phyloP scores from a whole-genome alignment of 2,113 vertebrate genomes.

The Dromiciops gliroides region DNA sequence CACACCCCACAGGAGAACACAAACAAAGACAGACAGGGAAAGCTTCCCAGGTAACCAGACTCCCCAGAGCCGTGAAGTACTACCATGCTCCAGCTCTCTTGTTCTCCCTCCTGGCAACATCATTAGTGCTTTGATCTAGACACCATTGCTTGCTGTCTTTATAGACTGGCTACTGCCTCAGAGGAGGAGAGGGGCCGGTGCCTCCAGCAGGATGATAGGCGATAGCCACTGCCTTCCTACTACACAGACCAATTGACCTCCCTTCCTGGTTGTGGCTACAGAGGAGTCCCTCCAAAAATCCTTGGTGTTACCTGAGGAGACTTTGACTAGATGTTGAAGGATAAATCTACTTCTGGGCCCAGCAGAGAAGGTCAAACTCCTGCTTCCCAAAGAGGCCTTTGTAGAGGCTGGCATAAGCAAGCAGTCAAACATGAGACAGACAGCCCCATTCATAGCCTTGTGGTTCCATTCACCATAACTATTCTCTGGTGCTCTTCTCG shows the following conservation, averaged over 20 bases:
- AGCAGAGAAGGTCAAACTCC: neutral
- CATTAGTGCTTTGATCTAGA: neutral
- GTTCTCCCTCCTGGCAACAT: neutral
- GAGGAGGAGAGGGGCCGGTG: neutral
- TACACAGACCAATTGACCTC: neutral
- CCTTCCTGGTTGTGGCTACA: neutral
- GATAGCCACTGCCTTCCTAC: neutral
- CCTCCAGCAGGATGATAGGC: neutral
- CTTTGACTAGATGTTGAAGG: neutral
- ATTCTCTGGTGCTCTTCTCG: neutral
- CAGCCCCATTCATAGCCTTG: neutral
- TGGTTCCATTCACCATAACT: neutral
- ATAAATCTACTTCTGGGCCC: neutral
- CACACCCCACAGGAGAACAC: neutral
- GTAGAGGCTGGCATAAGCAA: neutral
- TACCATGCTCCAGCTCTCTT: neutral
- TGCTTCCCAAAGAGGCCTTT: neutral
- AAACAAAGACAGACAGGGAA: neutral
- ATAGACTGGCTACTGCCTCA: neutral
- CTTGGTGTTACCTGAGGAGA: neutral
- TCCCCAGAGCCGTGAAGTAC: neutral
- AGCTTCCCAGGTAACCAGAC: neutral
- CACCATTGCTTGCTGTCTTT: neutral
- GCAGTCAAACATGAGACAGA: neutral
- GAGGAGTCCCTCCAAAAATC: neutral